These are phyloP conservation scores for Oconnorella tubifera DNA, from an alignment of 2,888 invertebrate genomes.

Conservation along the genomic window DNA sequence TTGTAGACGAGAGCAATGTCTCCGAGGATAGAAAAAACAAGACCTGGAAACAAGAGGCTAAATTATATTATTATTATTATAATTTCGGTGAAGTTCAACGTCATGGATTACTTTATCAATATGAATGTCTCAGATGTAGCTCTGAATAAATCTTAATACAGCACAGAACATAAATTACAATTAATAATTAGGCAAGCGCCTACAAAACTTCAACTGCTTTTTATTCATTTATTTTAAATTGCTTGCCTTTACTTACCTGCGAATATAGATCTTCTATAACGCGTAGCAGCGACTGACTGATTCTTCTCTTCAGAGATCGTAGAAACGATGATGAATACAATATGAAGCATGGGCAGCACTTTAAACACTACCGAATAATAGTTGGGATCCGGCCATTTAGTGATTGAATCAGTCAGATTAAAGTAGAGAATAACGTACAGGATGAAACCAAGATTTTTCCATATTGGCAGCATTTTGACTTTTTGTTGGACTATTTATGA, in stretches of 20 bases:
- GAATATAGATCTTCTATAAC: not conserved
- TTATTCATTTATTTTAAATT: too few species aligned
- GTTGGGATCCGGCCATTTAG: not conserved
- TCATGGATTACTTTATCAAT: too few species aligned
- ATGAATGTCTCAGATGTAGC: too few species aligned
- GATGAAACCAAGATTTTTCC: conserved; percentile 14
- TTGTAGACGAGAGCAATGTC: conserved; percentile 13
- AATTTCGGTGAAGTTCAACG: too few species aligned
- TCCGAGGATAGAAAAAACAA: conserved; percentile 5
- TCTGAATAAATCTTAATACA: too few species aligned
- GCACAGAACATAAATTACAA: too few species aligned
- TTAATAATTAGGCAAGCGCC: too few species aligned
- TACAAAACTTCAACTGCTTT: too few species aligned
- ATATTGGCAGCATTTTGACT: conserved; percentile 12
- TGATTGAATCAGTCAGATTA: not conserved
- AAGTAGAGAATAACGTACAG: conserved; percentile 18
- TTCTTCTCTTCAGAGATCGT: not conserved
- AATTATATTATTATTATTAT: too few species aligned
- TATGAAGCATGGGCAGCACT: conserved; percentile 7
- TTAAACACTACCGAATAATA: conserved; percentile 9
- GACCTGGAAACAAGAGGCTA: too few species aligned
- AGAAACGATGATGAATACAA: conserved; percentile 8
- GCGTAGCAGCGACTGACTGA: not conserved
- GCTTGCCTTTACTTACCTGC: too few species aligned
- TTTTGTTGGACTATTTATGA: too few species aligned